Base-by-base conservation (phyloP, 2,113 vertebrate species). In the Tamias sibiricus region DNA sequence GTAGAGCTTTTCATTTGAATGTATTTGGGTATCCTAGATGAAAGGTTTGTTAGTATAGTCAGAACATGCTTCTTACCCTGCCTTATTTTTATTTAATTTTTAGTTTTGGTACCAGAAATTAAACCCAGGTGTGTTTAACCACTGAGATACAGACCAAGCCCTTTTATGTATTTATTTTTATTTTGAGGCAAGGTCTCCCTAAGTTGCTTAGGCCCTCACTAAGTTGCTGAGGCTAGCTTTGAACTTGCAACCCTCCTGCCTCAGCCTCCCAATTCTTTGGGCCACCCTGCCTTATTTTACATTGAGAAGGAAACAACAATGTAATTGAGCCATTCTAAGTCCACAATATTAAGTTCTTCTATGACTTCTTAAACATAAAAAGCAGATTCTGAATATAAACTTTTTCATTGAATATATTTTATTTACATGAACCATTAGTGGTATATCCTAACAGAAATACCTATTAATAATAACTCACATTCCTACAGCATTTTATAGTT, bases 391-490 rank as follows among this genome's bases (percentile, higher is more conserved):
- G 30, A 81, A 20, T 81, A 42, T 49, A 30, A 82, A 44, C 2
- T 32, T 92, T 68, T 90, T 80, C 28, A 83, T 89, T 17, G 44
- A 85, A n/a, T n/a, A 62, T 59, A 42, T 89, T 94, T 86, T 77
- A 95, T 94, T 68, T 92, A 69, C n/a, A 37, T 57, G 32, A 82
- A 80, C 84, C 8, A 37, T 92, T 85, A 35, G 7, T 91, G 8
- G 40, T 64, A 71, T 77, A 84, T n/a, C 9, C 22, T 44, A 66
- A 57, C 4, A 62, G 40, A 88, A 77, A 75, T 89, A 54, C 13
- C 14, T 40, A 26, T 62, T 72, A 86, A 3, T 2, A 68, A 12
- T 75, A 93, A 37, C 8, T 97, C 12, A 84, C 6, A 62, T 92
- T 82, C 44, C n/a, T 90, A 66, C 1, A 64, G 4, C 0, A 75